Base-by-base conservation (phyloP, 2,113 vertebrate genomes). In the Myodes glareolus region DNA sequence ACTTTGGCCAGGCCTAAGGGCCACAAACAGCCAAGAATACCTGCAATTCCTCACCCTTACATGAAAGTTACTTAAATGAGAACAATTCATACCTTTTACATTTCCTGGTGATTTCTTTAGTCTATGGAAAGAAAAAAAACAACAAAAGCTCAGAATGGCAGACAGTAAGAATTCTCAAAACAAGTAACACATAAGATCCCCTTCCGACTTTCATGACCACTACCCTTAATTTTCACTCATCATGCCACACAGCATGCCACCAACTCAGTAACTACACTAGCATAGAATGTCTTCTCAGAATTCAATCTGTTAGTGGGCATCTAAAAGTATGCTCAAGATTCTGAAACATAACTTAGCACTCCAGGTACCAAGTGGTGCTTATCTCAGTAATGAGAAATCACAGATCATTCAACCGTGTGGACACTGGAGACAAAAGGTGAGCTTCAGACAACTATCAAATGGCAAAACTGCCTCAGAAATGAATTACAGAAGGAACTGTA, bases 31-130 rank as follows among this genome's bases (percentile, higher is more conserved):
- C 39, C 31, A 50, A 72, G 86, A 31, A 25, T 17, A 50, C 8
- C 36, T 80, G 2, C 29, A 94, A 67, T 68, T 65, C 31, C 1
- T 55, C 65, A 77, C 27, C 72, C 4, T 78, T 47, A 55, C 13
- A 55, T 4, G 42, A 39, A 94, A 88, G 25, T 94, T 90, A 73
- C 0, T 87, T 87, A 87, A 94, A 52, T n/a, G 11, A 95, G 36
- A 92, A 73, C 8, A 93, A 21, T 19, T 65, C 96, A 36, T 98
- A 98, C 98, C 98, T 97, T 97, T 93, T 23, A 58, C 1, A 16
- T 94, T 97, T 45, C 21, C 95, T 58, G 89, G 84, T 68, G 95
- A 86, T 42, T 97, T 95, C 90, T 98, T 97, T 91, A 89, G 42
- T 85, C 98, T 98, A 68, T 78, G 72, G 81, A 52, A 65, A 58